These are phyloP conservation scores for Telmatochromis bifrenatus DNA, from an alignment of 2,113 vertebrate genomes.

Conservation along the genomic window DNA sequence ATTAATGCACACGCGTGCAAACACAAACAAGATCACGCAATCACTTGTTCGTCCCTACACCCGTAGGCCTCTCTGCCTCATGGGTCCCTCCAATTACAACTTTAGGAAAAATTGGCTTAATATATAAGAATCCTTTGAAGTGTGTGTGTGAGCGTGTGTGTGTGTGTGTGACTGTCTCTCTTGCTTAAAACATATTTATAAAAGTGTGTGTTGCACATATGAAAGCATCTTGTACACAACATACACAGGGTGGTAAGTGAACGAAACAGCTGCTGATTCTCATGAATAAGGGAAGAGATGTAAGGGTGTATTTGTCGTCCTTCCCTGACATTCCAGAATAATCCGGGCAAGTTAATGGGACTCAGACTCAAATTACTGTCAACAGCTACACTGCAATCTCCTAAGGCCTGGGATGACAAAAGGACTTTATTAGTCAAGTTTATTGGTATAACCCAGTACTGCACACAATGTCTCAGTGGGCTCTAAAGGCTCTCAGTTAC, in stretches of 20 bases:
- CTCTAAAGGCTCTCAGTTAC: neutral
- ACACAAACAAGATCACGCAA: neutral
- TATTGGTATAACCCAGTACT: neutral
- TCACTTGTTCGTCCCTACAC: neutral
- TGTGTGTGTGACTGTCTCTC: neutral
- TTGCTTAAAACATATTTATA: neutral
- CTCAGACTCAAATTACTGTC: constrained; percentile 1
- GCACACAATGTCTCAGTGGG: neutral
- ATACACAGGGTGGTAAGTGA: neutral
- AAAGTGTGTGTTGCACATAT: neutral
- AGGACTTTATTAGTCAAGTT: neutral
- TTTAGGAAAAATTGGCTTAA: neutral
- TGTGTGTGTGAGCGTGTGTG: neutral
- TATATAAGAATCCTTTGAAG: neutral
- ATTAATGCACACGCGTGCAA: neutral
- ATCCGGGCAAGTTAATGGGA: constrained; percentile 4
- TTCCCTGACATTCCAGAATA: constrained; percentile 10
- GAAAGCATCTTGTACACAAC: neutral
- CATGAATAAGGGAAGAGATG: constrained; percentile 40
- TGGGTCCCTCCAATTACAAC: neutral
- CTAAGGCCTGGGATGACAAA: neutral
- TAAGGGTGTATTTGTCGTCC: constrained; percentile 24
- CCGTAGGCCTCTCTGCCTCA: neutral
- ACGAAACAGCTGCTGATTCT: neutral
- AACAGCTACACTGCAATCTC: neutral